phyloP scores from a whole-genome alignment of 2,888 invertebrate genomes.

The Drosophila maculinotata region DNA sequence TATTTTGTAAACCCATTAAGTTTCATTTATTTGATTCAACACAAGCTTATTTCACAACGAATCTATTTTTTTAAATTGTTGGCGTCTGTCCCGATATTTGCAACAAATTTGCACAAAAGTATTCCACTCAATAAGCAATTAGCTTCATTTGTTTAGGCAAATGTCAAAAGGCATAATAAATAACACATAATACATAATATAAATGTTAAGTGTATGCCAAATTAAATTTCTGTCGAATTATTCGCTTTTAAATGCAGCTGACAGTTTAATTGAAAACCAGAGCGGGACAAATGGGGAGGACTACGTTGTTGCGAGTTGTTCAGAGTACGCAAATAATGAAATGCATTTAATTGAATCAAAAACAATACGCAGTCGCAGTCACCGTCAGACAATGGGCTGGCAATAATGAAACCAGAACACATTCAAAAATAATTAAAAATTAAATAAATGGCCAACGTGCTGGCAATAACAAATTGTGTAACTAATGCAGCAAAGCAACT shows the following conservation, averaged over 20 bases:
- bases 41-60: not conserved
- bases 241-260: slow-evolving; percentile 51
- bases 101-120: slow-evolving; percentile 11
- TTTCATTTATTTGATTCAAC: slow-evolving; percentile 1
- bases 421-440: slow-evolving; percentile 73
- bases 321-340: slow-evolving; percentile 32
- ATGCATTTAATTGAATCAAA: slow-evolving; percentile 68
- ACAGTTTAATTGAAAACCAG: slow-evolving; percentile 62
- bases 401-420: slow-evolving; percentile 67
- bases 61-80: slow-evolving; percentile 1
- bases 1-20: not conserved
- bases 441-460: slow-evolving; percentile 56
- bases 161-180: slow-evolving; percentile 34
- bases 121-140: slow-evolving; percentile 50
- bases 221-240: slow-evolving; percentile 47
- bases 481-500: slow-evolving; percentile 51
- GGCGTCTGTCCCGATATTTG: not conserved
- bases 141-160: slow-evolving; percentile 30
- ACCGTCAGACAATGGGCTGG: slow-evolving; percentile 53
- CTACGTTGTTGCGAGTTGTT: slow-evolving; percentile 5
- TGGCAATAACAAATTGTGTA: slow-evolving; percentile 54
- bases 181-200: slow-evolving; percentile 30
- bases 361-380: slow-evolving; percentile 31
- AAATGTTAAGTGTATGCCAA: slow-evolving; percentile 53
- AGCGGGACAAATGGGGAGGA: slow-evolving; percentile 25